Percentiles rank a stretch among this genome's conserved stretches.
Conservation (phyloP, 1,140 invertebrate species). For the Drosophila teissieri region DNA sequence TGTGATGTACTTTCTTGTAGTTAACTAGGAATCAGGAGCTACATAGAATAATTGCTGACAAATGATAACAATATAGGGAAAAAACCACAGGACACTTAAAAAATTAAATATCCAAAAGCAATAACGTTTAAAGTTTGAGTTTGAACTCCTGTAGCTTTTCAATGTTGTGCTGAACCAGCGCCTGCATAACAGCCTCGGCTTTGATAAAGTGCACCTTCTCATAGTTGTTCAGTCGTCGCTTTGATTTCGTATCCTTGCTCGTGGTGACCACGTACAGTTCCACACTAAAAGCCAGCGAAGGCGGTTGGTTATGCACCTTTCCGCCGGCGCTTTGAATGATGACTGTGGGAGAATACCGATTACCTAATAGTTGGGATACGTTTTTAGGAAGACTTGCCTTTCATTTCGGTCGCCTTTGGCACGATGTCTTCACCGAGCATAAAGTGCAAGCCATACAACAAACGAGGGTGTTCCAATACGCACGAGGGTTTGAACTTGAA, state of each 20-base stretch:
- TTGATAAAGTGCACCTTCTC: slow-evolving; percentile 42
- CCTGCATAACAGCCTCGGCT: slow-evolving; percentile 60
- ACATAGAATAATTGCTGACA: background rate
- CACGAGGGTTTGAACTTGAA: slow-evolving; percentile 49
- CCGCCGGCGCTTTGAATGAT: slow-evolving; percentile 61
- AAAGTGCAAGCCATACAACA: slow-evolving; percentile 44
- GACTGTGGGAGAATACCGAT: slow-evolving; percentile 10
- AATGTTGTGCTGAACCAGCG: slow-evolving; percentile 46
- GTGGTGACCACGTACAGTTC: slow-evolving; percentile 30
- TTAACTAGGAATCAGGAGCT: background rate
- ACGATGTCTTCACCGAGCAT: slow-evolving; percentile 50
- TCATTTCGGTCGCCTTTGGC: slow-evolving; percentile 50
- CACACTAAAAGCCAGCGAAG: slow-evolving; percentile 1
- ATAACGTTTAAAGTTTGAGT: slow-evolving; percentile 1
- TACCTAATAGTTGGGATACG: background rate
- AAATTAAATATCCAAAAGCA: background rate
- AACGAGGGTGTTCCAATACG: slow-evolving; percentile 11
- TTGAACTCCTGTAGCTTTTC: slow-evolving; percentile 21
- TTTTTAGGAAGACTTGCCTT: slow-evolving; percentile 10
- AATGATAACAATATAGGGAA: slow-evolving; percentile 1
- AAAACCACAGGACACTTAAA: background rate
- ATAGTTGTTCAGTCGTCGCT: slow-evolving; percentile 13
- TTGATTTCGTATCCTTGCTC: slow-evolving; percentile 8
- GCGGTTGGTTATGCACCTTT: slow-evolving; percentile 12
- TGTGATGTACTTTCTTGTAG: background rate